Conservation (phyloP, 2,888 invertebrate genomes). For the Atethmia centrago region DNA sequence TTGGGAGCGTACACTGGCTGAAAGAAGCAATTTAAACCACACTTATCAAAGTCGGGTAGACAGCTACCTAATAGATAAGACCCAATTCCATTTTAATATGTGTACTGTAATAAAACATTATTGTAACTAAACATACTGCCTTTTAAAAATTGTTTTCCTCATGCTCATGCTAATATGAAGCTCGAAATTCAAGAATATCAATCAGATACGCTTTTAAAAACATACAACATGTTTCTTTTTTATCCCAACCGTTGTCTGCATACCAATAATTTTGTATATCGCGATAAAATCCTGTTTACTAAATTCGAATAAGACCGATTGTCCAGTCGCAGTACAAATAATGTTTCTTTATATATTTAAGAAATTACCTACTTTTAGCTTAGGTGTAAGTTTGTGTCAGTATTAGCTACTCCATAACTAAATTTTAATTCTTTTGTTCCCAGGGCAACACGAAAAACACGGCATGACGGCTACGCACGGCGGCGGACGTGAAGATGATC, state of each 20-base stretch:
- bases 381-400: not conserved
- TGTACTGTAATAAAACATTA: not conserved
- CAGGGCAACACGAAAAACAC: constrained; percentile 90
- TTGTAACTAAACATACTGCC: not conserved
- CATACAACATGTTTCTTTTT: constrained; percentile 43
- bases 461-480: constrained; percentile 92
- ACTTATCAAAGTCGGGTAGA: constrained; percentile 24
- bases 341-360: not conserved
- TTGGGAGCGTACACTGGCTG: constrained; percentile 27
- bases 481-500: constrained; percentile 90
- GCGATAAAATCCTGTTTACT: constrained; percentile 33
- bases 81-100: constrained; percentile 11
- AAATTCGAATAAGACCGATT: not conserved
- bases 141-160: constrained; percentile 22
- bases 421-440: constrained; percentile 69
- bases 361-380: not conserved
- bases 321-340: not conserved
- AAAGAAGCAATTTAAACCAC: constrained; percentile 45
- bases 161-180: constrained; percentile 18
- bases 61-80: constrained; percentile 16
- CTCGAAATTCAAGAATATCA: constrained; percentile 50
- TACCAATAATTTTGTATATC: constrained; percentile 46
- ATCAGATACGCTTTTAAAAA: constrained; percentile 44
- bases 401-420: not conserved
- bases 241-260: constrained; percentile 36